Percentiles rank a stretch among this genome's conserved stretches.
These are phyloP conservation scores for Parasteatoda lunata DNA, from an alignment of 2,888 invertebrate genomes.

Conservation along the genomic window DNA sequence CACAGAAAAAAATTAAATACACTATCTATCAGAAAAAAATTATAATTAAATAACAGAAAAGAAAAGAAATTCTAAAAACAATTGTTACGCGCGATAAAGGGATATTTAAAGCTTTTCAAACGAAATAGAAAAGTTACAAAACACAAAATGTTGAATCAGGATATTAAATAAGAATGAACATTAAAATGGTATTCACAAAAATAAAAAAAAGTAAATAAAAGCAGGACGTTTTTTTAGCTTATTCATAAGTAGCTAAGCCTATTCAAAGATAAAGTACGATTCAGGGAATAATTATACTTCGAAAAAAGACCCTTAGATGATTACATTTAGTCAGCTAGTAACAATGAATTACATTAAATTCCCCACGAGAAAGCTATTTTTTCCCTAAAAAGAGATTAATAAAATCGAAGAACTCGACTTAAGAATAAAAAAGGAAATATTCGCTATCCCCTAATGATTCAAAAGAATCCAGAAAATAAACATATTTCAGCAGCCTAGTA, in stretches of 20 bases:
- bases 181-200: slow-evolving; percentile 39
- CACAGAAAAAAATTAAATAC: too few relatives aligned
- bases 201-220: slow-evolving; percentile 13
- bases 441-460: slow-evolving; percentile 6
- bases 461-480: neutral
- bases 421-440: slow-evolving; percentile 2
- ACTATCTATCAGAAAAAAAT: too few relatives aligned
- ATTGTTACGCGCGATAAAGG: neutral
- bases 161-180: slow-evolving; percentile 25
- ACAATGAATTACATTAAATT: slow-evolving; percentile 42
- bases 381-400: slow-evolving; percentile 27
- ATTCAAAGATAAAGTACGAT: slow-evolving; percentile 28
- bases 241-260: slow-evolving; percentile 19
- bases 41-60: neutral
- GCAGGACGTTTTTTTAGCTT: slow-evolving; percentile 33
- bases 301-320: slow-evolving; percentile 30
- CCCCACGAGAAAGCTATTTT: slow-evolving; percentile 30
- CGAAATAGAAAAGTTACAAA: slow-evolving; percentile 26
- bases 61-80: neutral
- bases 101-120: slow-evolving; percentile 29
- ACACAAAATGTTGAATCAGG: slow-evolving; percentile 30
- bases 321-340: slow-evolving; percentile 35
- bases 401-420: slow-evolving; percentile 30
- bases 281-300: slow-evolving; percentile 40
- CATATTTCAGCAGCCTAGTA: neutral